These are phyloP conservation scores for Drepana falcataria DNA, from an alignment of 2,888 invertebrate genomes.

Conservation along the genomic window DNA sequence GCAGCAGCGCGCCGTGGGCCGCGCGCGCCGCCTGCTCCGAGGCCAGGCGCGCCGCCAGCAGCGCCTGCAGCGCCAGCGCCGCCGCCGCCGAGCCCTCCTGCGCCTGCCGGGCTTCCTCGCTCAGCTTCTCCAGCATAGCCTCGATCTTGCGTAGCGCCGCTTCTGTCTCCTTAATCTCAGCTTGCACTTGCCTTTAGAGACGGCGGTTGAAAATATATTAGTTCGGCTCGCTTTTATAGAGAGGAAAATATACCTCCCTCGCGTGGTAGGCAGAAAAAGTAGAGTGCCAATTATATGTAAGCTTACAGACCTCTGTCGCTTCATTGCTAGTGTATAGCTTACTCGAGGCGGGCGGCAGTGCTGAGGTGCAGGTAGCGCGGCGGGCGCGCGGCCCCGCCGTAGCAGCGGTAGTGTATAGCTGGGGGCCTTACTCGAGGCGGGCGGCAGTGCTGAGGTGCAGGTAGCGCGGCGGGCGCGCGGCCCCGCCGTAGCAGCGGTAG, in stretches of 20 bases:
- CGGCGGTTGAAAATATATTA: background rate
- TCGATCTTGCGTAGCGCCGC: slow-evolving; percentile 33
- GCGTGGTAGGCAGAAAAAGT: background rate
- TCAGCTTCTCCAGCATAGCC: slow-evolving; percentile 46
- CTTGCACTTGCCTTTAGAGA: slow-evolving; percentile 37
- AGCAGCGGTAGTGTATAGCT: no score
- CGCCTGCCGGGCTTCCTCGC: slow-evolving; percentile 44
- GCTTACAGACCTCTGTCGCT: no score
- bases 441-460: no score
- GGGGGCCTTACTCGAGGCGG: no score
- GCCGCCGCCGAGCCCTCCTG: slow-evolving; percentile 50
- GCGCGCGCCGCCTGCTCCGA: slow-evolving; percentile 40
- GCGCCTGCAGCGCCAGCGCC: slow-evolving; percentile 44
- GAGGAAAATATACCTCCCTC: background rate
- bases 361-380: no score
- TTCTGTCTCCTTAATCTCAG: slow-evolving; percentile 58
- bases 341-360: no score
- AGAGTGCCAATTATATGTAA: no score
- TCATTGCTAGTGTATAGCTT: no score
- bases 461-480: no score
- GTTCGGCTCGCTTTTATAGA: no score
- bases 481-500: slow-evolving; percentile 75
- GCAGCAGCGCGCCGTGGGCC: slow-evolving; percentile 41
- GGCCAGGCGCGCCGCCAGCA: slow-evolving; percentile 42
- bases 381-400: no score